A percentile compares a stretch with the other conserved stretches of the same genome.
These are phyloP conservation scores for Dendrocopos noguchii DNA, from an alignment of 2,113 vertebrate species.

Conservation along the genomic window DNA sequence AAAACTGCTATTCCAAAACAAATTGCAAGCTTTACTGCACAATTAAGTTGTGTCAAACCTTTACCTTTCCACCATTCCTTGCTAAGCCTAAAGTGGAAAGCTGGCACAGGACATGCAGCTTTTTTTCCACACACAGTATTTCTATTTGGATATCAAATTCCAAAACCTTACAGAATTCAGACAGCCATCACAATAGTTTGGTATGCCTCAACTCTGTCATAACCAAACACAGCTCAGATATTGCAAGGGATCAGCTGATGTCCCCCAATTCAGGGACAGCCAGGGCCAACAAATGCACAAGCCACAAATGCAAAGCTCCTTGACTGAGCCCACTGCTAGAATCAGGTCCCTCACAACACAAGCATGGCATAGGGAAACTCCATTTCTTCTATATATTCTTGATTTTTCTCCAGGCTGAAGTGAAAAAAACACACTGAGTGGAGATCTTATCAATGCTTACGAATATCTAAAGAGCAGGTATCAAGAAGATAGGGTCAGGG, in stretches of 20 bases:
- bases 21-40: neutral
- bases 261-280: neutral
- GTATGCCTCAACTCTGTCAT: neutral
- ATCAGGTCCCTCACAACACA: neutral
- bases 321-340: neutral
- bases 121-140: neutral
- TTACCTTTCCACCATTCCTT: neutral
- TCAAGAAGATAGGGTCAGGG: too few relatives aligned
- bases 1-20: neutral
- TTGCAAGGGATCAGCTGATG: neutral
- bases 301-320: neutral
- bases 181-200: neutral
- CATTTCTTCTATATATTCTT: neutral
- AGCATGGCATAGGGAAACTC: neutral
- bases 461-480: too few relatives aligned
- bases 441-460: too few relatives aligned
- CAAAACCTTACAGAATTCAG: neutral
- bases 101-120: neutral
- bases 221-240: neutral
- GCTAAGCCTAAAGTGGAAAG: conserved; percentile 25
- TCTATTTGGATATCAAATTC: conserved; percentile 19
- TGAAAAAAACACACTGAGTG: too few relatives aligned
- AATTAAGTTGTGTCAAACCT: neutral
- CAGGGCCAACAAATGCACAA: neutral
- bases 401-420: too few relatives aligned